Evolutionary conservation across 30 jellyfish, hydroid and myxozoan species (phyloP).

Genomic region (Rhopilema esculentum): DNA sequence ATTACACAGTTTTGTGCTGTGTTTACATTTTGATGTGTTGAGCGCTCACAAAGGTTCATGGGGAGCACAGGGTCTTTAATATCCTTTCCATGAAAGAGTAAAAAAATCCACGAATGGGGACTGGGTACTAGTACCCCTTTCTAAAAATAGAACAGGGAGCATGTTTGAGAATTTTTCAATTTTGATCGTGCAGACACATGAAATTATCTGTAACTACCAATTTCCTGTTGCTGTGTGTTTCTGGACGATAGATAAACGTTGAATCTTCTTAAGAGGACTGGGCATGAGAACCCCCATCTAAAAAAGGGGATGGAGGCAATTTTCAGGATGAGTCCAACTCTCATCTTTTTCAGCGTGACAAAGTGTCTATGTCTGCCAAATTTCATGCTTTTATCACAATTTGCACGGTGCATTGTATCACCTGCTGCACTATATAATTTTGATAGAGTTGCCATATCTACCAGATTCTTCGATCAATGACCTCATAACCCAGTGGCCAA

Average conservation of each 20-base stretch:
- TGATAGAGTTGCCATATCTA: constrained; percentile 37
- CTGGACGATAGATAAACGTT: not conserved
- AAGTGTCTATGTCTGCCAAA: not conserved
- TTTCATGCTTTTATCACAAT: not conserved
- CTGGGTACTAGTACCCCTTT: not conserved
- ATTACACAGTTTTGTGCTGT: not conserved
- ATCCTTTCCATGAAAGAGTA: not conserved
- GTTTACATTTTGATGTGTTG: constrained; percentile 1
- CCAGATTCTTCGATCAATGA: constrained; percentile 57
- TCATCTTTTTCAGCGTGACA: not conserved
- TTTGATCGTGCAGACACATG: not conserved
- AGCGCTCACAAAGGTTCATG: constrained; percentile 3
- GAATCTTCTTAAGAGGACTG: not conserved
- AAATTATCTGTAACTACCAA: not conserved
- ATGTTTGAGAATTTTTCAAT: not conserved
- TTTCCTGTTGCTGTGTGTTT: not conserved
- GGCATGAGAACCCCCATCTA: not conserved
- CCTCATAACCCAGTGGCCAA: constrained; percentile 50
- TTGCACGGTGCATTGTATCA: not conserved
- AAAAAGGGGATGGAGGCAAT: not conserved
- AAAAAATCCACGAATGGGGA: not conserved
- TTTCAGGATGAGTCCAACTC: not conserved
- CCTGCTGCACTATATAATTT: not conserved
- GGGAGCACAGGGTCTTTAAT: constrained; percentile 15
- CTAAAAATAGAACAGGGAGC: not conserved